A percentile compares a stretch with the other conserved stretches of the same genome.
Conservation (phyloP, 2,888 invertebrate species). For the Melanargia galathea region DNA sequence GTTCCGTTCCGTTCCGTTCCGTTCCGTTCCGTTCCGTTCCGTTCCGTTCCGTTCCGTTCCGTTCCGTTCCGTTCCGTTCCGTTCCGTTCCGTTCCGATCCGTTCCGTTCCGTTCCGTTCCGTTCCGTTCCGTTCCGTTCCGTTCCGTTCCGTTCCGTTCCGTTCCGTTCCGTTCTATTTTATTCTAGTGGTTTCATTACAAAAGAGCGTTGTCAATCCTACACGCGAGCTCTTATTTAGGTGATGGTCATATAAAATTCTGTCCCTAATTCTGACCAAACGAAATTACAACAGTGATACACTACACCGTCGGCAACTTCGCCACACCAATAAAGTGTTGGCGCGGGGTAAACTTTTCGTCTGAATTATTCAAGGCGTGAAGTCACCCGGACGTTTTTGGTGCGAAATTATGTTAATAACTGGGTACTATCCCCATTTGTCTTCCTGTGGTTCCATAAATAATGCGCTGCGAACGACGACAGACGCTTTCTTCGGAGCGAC, state of each 20-base stretch:
- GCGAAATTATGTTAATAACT: slow-evolving; percentile 78
- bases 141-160: too few relatives aligned
- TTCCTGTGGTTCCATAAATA: slow-evolving; percentile 54
- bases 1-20: too few relatives aligned
- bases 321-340: slow-evolving; percentile 72
- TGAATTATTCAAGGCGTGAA: slow-evolving; percentile 74
- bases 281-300: slow-evolving; percentile 50
- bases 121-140: too few relatives aligned
- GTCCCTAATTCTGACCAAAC: background rate
- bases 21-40: too few relatives aligned
- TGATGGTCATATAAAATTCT: background rate
- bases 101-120: too few relatives aligned
- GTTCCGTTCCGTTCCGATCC: too few relatives aligned
- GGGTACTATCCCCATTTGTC: slow-evolving; percentile 65
- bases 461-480: slow-evolving; percentile 15
- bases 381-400: slow-evolving; percentile 76
- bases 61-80: too few relatives aligned
- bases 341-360: slow-evolving; percentile 68
- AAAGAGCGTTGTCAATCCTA: background rate
- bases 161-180: too few relatives aligned
- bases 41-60: too few relatives aligned
- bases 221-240: background rate
- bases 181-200: slow-evolving; percentile 24
- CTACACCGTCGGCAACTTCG: slow-evolving; percentile 51
- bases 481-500: slow-evolving; percentile 1